Base-by-base conservation (phyloP, 2,888 invertebrate genomes). In the Cheilosia pagana region DNA sequence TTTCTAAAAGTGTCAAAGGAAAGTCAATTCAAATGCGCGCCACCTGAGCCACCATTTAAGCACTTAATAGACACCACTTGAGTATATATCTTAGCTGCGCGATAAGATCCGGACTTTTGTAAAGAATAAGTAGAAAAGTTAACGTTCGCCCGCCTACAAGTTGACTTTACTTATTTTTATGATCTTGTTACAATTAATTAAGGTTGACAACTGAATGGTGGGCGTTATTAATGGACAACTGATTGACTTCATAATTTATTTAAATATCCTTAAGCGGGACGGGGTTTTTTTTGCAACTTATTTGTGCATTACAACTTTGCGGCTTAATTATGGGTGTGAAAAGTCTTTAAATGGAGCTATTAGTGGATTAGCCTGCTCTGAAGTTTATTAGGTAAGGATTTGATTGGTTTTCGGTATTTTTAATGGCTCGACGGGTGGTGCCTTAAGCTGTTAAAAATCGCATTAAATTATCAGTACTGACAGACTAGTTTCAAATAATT, bases 141-240 rank as follows among this genome's bases (percentile, higher is more conserved):
- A 70, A 39, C 35, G 57, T 35, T 57, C 39, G 16, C 48, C 28
- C 35, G 19, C 35, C 14, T 8, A 21, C 8, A 35, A 35, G 25
- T 39, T 10, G 35, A 25, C 25, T 52, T 65, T 52, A 39, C 21
- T 67, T 53, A 67, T 45, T 70, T 63, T 75, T 65, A 65, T 52
- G 19, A 25, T 45, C 65, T 48, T 28, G 55, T 65, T 57, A 50
- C 55, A 75, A 75, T 75, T 75, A 75, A 75, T 75, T 65, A 57
- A 48, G 41, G 31, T 19, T 75, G 74, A 75, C 65, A 75, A 75
- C 25, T 57, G 63, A 63, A 75, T 75, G 48, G 74, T 39, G 72
- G 53, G 52, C 39, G 59, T 19, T 41, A n/a, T 41, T 60, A 41
- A 41, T 60, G 41, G 71, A 28, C 52, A 71, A 31, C 28, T 39